Evolutionary conservation across 2,113 vertebrate species (phyloP), one percentile per base, ranked within the genome.

Genomic region (Tachysurus fulvidraco): DNA sequence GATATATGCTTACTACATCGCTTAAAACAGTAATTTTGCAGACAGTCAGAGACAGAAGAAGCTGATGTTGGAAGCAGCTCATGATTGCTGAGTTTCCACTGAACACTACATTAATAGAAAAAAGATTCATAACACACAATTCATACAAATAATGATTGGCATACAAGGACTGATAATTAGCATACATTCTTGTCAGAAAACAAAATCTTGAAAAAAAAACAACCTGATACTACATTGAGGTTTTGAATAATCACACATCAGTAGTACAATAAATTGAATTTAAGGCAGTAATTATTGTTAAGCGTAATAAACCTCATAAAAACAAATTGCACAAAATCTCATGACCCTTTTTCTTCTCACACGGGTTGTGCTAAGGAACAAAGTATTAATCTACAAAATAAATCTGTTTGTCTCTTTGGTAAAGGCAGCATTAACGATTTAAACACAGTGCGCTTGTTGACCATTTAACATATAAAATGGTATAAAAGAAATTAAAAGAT

Each of bases 391-490:
- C 76, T 78, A 85, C 57, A 81, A 77, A 80, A 79, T 84, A 88
- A 88, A 83, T 81, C 59, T 74, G 30, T 87, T 82, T 79, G 69
- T 64, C 85, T 92, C 91, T 92, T 91, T 91, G 90, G 91, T 92
- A 88, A 91, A 91, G 89, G 90, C 90, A 90, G 87, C 90, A 80
- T 87, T 59, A 60, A 86, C 81, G 83, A 83, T 86, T 85, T 87
- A 36, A 36, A 87, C 89, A 91, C 89, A 89, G 89, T 87, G 88
- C 89, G 74, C 81, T 71, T 67, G 67, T 78, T 89, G 87, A 81
- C 74, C 77, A 89, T 87, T 89, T 85, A 79, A 87, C 85, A 89
- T 77, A 64, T 19, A 57, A 14, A 28, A 28, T 41, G 21, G 36
- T 17, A 52, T 25, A 36, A 9, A 74, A n/a, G 21, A 11, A 81